A percentile compares a stretch with the other conserved stretches of the same genome.
Conservation (phyloP, 2,888 invertebrate species). For the Cantharis lateralis region DNA sequence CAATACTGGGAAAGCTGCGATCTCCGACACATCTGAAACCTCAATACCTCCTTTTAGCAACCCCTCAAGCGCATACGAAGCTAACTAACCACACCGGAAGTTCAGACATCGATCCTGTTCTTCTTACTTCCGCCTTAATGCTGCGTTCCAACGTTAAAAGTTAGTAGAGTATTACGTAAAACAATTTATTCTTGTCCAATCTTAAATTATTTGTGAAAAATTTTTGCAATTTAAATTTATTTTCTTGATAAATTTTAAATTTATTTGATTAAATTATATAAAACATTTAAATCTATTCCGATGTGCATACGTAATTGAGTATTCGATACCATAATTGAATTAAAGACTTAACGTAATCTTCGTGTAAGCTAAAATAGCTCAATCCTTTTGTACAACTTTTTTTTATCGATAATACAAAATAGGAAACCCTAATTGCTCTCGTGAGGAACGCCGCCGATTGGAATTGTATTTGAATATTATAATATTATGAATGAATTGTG, state of each 20-base stretch:
- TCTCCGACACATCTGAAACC: background rate
- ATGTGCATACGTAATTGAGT: background rate
- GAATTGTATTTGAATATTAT: background rate
- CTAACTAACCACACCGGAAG: conserved; percentile 40
- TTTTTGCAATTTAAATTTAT: background rate
- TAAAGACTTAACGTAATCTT: conserved; percentile 19
- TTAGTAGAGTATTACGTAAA: background rate
- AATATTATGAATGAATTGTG: background rate
- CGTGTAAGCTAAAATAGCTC: conserved; percentile 12
- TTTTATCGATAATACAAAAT: background rate
- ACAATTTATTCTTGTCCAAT: background rate
- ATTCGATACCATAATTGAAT: conserved; percentile 13
- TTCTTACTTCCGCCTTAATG: conserved; percentile 34
- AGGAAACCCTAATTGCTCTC: background rate
- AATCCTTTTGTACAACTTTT: background rate
- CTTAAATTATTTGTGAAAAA: background rate
- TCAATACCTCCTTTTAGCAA: conserved; percentile 21
- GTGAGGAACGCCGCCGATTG: background rate
- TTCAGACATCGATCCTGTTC: conserved; percentile 38
- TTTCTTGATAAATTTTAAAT: background rate
- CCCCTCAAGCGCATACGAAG: conserved; percentile 32
- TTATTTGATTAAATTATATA: background rate
- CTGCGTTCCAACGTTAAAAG: conserved; percentile 17
- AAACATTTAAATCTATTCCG: background rate
- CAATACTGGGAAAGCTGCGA: background rate